These are phyloP conservation scores for Plectus sambesii DNA, from an alignment of 1,140 invertebrate genomes.

Conservation along the genomic window DNA sequence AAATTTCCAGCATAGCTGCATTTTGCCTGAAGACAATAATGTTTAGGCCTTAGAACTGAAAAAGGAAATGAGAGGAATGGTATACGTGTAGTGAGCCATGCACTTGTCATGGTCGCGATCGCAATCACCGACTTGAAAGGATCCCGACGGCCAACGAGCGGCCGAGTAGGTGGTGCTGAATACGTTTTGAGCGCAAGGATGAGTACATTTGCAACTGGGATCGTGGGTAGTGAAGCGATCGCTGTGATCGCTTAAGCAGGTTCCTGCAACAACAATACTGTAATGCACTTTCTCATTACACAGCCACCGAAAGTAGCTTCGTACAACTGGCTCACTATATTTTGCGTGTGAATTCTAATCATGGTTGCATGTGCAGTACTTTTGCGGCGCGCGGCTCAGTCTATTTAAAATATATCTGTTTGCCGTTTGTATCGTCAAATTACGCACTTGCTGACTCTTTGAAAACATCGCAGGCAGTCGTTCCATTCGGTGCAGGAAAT, in stretches of 20 bases:
- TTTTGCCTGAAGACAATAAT: slow-evolving; percentile 18
- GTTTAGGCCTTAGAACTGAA: neutral
- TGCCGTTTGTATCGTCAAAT: too few species aligned
- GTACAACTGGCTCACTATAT: too few species aligned
- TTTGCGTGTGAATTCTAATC: too few species aligned
- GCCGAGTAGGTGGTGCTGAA: slow-evolving; percentile 43
- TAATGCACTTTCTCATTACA: neutral
- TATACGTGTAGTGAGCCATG: slow-evolving; percentile 18
- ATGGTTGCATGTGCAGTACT: too few species aligned
- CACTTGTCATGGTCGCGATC: slow-evolving; percentile 17
- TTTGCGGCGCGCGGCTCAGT: too few species aligned
- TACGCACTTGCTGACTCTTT: slow-evolving; percentile 18
- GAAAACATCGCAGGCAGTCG: slow-evolving; percentile 31
- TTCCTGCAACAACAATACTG: slow-evolving; percentile 20
- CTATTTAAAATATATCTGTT: too few species aligned
- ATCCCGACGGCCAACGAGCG: slow-evolving; percentile 33
- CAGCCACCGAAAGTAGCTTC: neutral
- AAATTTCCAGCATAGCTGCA: slow-evolving; percentile 40
- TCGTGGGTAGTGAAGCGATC: slow-evolving; percentile 29
- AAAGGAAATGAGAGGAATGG: slow-evolving; percentile 4
- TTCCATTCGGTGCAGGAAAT: slow-evolving; percentile 33
- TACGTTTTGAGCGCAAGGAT: slow-evolving; percentile 38
- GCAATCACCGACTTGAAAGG: slow-evolving; percentile 28
- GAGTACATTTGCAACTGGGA: slow-evolving; percentile 33
- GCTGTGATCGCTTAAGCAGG: slow-evolving; percentile 32